phyloP scores from a whole-genome alignment of 2,888 invertebrate species.

The Brachypterus glaber region DNA sequence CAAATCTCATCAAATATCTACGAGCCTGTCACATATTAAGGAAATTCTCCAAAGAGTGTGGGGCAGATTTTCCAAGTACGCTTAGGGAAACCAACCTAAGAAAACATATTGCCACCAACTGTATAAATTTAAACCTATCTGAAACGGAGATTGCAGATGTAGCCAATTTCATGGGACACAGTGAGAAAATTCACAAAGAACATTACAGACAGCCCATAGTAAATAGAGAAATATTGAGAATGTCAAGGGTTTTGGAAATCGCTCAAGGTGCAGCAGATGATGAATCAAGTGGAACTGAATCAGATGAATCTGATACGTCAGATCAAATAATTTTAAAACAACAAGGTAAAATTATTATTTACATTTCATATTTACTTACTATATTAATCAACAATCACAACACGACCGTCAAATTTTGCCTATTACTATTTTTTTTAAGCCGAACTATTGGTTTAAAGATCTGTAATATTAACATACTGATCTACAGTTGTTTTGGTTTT shows the following conservation, averaged over 20 bases:
- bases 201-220: conserved; percentile 20
- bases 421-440: too few species aligned
- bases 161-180: conserved; percentile 24
- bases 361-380: too few species aligned
- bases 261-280: conserved; percentile 15
- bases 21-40: conserved; percentile 22
- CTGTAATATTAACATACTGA: too few species aligned
- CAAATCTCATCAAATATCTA: conserved; percentile 12
- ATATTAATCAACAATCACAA: too few species aligned
- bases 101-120: conserved; percentile 24
- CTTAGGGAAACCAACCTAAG: conserved; percentile 20
- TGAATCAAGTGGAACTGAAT: too few species aligned
- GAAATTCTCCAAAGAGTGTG: conserved; percentile 19
- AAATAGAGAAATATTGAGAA: conserved; percentile 18
- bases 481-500: too few species aligned
- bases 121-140: conserved; percentile 19
- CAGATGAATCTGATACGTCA: too few species aligned
- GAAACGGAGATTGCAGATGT: conserved; percentile 21
- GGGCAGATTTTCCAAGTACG: conserved; percentile 17
- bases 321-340: too few species aligned
- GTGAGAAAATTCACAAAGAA: conserved; percentile 22
- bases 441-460: too few species aligned
- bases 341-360: too few species aligned
- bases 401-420: too few species aligned
- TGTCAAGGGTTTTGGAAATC: conserved; percentile 20